phyloP scores from a whole-genome alignment of 2,888 invertebrate species.

The Netelia melanura region DNA sequence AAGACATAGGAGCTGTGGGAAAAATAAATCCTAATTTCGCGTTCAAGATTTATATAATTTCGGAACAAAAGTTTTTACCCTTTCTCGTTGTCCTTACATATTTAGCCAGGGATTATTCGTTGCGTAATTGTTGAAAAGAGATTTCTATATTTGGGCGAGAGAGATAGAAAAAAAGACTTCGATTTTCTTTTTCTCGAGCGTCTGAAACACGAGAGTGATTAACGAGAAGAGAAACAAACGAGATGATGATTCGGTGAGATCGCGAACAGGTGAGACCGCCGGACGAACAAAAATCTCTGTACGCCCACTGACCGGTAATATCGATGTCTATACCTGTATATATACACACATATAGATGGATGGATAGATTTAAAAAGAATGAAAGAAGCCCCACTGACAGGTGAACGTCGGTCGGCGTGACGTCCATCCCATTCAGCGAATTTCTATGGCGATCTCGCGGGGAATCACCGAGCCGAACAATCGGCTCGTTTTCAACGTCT shows the following conservation, averaged over 20 bases:
- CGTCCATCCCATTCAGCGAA: conserved; percentile 63
- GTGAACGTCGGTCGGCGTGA: conserved; percentile 62
- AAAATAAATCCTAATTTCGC: conserved; percentile 66
- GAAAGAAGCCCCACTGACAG: conserved; percentile 55
- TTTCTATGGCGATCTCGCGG: conserved; percentile 56
- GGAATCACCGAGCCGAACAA: conserved; percentile 57
- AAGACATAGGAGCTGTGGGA: conserved; percentile 28
- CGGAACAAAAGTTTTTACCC: conserved; percentile 45
- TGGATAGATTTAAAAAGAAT: conserved; percentile 26
- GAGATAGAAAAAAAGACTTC: conserved; percentile 8
- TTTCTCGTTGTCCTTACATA: background rate
- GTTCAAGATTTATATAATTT: conserved; percentile 64
- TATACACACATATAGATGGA: background rate
- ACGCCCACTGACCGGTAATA: conserved; percentile 2
- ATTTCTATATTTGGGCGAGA: conserved; percentile 21
- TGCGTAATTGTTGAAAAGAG: conserved; percentile 45
- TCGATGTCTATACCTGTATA: background rate
- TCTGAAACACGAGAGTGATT: conserved; percentile 63
- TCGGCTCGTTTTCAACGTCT: conserved; percentile 64
- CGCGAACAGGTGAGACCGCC: conserved; percentile 60
- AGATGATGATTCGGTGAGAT: conserved; percentile 46
- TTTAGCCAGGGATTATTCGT: conserved; percentile 48
- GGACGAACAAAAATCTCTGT: conserved; percentile 29
- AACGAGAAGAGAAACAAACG: conserved; percentile 52
- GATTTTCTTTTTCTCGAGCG: conserved; percentile 25